Percentiles rank a stretch among this genome's conserved stretches.
These are phyloP conservation scores for Drosophila pseudotalamancana DNA, from an alignment of 2,888 invertebrate species.

Conservation along the genomic window DNA sequence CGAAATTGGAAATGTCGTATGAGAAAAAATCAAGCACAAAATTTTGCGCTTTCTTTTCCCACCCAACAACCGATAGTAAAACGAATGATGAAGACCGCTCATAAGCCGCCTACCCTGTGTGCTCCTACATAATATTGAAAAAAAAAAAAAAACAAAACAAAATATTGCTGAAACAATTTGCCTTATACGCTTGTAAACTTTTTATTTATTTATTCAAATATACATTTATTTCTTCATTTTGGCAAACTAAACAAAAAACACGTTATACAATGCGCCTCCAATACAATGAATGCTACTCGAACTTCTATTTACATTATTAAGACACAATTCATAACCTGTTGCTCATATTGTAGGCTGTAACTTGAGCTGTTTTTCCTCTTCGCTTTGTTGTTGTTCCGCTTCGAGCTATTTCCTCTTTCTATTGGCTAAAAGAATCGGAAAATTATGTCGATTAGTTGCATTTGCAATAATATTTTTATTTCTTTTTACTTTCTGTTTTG, in stretches of 20 bases:
- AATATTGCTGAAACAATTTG: constrained; percentile 54
- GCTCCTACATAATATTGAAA: constrained; percentile 75
- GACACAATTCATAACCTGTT: constrained; percentile 45
- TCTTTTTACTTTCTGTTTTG: not conserved
- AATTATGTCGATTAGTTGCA: not conserved
- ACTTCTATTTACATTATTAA: constrained; percentile 35
- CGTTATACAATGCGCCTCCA: constrained; percentile 57
- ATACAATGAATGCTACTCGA: constrained; percentile 49
- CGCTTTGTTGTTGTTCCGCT: constrained; percentile 70
- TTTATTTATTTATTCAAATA: constrained; percentile 15
- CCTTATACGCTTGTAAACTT: constrained; percentile 32
- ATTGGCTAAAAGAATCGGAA: constrained; percentile 34
- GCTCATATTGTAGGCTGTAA: constrained; percentile 74
- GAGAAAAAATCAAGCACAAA: constrained; percentile 46
- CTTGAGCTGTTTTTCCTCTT: constrained; percentile 80
- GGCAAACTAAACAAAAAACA: constrained; percentile 17
- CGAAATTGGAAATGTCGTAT: constrained; percentile 74
- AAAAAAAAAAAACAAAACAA: constrained; percentile 11
- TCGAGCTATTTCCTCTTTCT: constrained; percentile 64
- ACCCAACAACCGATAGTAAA: constrained; percentile 63
- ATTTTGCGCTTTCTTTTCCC: constrained; percentile 61
- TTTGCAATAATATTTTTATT: constrained; percentile 1
- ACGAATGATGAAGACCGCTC: constrained; percentile 83
- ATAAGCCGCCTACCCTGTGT: constrained; percentile 84
- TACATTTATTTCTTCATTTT: constrained; percentile 19